Base-by-base conservation (phyloP, 2,797 vertebrate species). In the Spinus pinus region DNA sequence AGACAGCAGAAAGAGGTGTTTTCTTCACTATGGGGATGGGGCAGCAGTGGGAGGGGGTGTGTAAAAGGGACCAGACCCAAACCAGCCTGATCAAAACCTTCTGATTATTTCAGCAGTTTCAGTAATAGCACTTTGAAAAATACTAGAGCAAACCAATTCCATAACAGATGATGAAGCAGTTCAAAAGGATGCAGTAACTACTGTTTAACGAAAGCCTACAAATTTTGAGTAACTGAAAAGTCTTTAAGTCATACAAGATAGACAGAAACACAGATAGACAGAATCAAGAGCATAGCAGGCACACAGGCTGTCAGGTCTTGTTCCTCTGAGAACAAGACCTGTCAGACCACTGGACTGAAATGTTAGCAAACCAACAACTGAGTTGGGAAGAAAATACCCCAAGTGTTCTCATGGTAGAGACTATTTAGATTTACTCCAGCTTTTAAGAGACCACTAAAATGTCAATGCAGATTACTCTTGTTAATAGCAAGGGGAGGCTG, bases 181-280 rank as follows among this genome's bases (percentile, higher is more conserved):
- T 83, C 22, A 9, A 23, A 81, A n/a, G 28, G 22, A 71, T 25
- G 28, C 41, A 61, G 49, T 69, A 51, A 5, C 27, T 18, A 27
- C 13, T 0, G 0, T 35, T 85, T 54, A 11, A 66, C 0, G 0
- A 23, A 77, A 77, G 44, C 1, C 1, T 4, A 4, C 6, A 35
- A 88, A 42, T 17, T 6, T 25, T 0, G 2, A 65, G 22, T 21
- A 65, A 41, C 35, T 8, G 17, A 30, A 20, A 75, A 74, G 13
- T 10, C 25, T 31, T 18, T 9, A 75, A 39, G 33, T 62, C 39
- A 64, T 17, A 35, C 10, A 75, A 60, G 81, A 65, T 4, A 5
- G 2, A 53, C 8, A 53, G 11, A 21, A 71, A 54, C 2, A 7
- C 2, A n/a, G n/a, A n/a, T n/a, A n/a, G n/a, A n/a, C n/a, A 58